Base-by-base conservation (phyloP, 2,888 invertebrate species). In the Leucoma salicis region DNA sequence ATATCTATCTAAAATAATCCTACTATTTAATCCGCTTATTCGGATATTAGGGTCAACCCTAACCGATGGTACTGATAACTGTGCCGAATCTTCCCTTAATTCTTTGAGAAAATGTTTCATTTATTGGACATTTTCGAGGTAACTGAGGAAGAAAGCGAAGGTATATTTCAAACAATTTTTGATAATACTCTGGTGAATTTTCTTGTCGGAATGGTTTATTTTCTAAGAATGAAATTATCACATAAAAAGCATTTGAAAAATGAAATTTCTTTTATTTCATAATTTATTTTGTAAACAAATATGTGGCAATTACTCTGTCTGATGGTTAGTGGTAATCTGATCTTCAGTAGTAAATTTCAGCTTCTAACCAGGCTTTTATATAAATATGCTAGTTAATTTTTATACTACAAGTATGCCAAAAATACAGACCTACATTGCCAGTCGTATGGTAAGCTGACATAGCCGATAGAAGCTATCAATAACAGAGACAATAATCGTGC, bases 51-150 rank as follows among this genome's bases (percentile, higher is more conserved):
- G 6, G 28, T 28, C 52, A 52, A 21, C 52, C 42, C 32, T 54
- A 10, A 28, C 11, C 24, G 33, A 44, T 38, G n/a, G 31, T 27
- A 21, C 13, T n/a, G 35, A 39, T 31, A 35, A 28, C 39, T 24
- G 24, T 46, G 18, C 39, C 36, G 34, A 57, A 52, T 55, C 36
- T 49, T 43, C 32, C 35, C 41, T 41, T 40, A 53, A 53, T 57
- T 54, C 35, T 53, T 58, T 40, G 35, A 44, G 15, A 48, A 53
- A 55, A 53, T 55, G 44, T 49, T 57, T 53, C 45, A 46, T 55
- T 55, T 45, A 49, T 53, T 46, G 28, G 45, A 42, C 14, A 42
- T 31, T 56, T 45, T 44, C 33, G 43, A 46, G 32, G 46, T 46
- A 54, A 47, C 46, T 54, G 45, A 48, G 35, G 39, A 16, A 49